Base-by-base conservation (phyloP, 1,140 invertebrate species). In the Hyles vespertilio region DNA sequence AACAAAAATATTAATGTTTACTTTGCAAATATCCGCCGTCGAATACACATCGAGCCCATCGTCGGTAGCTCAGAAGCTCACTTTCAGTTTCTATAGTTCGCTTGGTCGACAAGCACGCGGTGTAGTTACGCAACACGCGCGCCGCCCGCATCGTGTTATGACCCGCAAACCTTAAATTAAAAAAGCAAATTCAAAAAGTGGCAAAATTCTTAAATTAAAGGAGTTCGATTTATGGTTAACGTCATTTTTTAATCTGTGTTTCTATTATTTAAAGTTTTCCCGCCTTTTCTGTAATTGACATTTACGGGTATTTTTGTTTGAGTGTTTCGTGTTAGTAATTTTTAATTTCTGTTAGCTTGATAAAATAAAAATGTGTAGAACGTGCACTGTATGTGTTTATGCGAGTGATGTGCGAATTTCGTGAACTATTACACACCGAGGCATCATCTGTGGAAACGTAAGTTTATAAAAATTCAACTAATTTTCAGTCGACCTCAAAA, bases 371-470 rank as follows among this genome's bases (percentile, higher is more conserved):
- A 81, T 80, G 82, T 74, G 70, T 59, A 73, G 71, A 73, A 82
- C 72, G 78, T 84, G 79, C 67, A 58, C 69, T 73, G 44, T 78
- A 69, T 32, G 70, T 69, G 72, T 77, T 65, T 63, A 56, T 57
- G 69, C 65, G 63, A 75, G 82, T 77, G 63, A 77, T 79, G 77
- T 85, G 75, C 67, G 67, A 70, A 62, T 76, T 85, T 76, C 76
- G 79, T 82, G 73, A 69, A 75, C 71, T 74, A 63, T 59, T 65
- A 65, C 56, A 67, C 70, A 72, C 58, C 70, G 67, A 81, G 63
- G 53, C 84, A 87, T 69, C 82, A 87, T 87, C 84, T 87, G 82
- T 87, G 82, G 79, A 81, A 87, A 87, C 84, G 82, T 87, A 73
- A 87, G 77, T 64, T 10, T 40, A 40, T 8, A 40, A 40, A 36